These are phyloP conservation scores for Trichosurus vulpecula DNA, from an alignment of 2,797 vertebrate species.

Conservation along the genomic window DNA sequence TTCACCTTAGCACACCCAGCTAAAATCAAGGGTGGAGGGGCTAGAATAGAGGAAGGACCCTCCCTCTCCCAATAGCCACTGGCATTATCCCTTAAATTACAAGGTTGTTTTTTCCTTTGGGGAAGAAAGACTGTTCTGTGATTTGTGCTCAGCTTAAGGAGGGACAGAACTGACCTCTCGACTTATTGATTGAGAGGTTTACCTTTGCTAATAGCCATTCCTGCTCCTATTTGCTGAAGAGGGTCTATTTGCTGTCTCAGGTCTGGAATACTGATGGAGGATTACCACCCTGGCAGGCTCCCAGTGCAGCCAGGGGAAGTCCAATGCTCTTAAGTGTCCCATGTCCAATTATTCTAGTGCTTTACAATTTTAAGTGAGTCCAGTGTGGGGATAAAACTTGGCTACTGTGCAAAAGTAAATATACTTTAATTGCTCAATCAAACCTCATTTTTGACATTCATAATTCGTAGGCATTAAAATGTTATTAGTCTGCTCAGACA, in stretches of 20 bases:
- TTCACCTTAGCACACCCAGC: not conserved
- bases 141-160: not conserved
- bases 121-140: not conserved
- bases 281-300: not conserved
- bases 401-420: not conserved
- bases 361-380: not conserved
- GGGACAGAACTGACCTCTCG: conserved; percentile 19
- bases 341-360: not conserved
- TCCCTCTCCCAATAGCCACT: not conserved
- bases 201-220: conserved; percentile 35
- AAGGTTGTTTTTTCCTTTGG: not conserved
- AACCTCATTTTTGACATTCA: not conserved
- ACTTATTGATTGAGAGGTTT: conserved; percentile 47
- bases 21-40: not conserved
- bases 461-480: not conserved
- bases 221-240: not conserved
- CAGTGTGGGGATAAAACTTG: not conserved
- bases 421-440: not conserved
- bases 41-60: not conserved
- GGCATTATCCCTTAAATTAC: not conserved
- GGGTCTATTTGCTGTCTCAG: conserved; percentile 25
- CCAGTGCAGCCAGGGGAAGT: not conserved
- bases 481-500: not conserved
- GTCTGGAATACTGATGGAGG: conserved; percentile 17
- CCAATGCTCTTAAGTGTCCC: not conserved